Evolutionary conservation across 2,113 vertebrate genomes (phyloP).

Genomic region (Xiphophorus maculatus): DNA sequence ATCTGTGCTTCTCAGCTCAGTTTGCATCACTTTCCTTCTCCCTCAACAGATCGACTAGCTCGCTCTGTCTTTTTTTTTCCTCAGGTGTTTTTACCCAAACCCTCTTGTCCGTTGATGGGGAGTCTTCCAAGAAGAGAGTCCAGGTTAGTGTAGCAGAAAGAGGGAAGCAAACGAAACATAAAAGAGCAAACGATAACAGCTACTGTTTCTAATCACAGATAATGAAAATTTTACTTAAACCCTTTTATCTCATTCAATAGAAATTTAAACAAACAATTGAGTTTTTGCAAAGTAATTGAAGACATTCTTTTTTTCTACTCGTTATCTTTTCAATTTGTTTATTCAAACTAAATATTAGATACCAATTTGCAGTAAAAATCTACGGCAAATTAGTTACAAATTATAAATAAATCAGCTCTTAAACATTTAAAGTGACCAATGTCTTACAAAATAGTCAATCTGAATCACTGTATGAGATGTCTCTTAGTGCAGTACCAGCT

Average conservation of each 20-base stretch:
- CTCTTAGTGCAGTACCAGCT: no score
- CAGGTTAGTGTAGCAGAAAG: slow-evolving; percentile 18
- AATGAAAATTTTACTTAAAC: background rate
- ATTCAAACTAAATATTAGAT: background rate
- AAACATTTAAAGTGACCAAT: no score
- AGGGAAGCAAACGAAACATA: slow-evolving; percentile 26
- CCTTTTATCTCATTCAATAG: background rate
- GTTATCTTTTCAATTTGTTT: background rate
- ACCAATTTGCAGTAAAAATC: no score
- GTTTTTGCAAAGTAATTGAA: no score
- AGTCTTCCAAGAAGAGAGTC: background rate
- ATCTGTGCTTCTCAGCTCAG: slow-evolving; percentile 50
- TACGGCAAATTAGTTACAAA: no score
- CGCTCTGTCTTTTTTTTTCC: background rate
- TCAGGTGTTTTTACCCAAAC: slow-evolving; percentile 16
- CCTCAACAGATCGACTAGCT: slow-evolving; percentile 15
- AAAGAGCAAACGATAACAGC: slow-evolving; percentile 7
- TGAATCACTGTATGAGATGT: no score
- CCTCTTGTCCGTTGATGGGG: slow-evolving; percentile 7
- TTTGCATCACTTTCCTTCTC: slow-evolving; percentile 60
- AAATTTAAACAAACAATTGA: no score
- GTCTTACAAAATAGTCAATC: no score
- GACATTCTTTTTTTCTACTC: background rate
- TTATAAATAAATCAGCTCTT: no score
- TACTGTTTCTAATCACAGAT: background rate